Evolutionary conservation across 2,797 vertebrate genomes (phyloP).

Genomic region (Argyrosomus regius): DNA sequence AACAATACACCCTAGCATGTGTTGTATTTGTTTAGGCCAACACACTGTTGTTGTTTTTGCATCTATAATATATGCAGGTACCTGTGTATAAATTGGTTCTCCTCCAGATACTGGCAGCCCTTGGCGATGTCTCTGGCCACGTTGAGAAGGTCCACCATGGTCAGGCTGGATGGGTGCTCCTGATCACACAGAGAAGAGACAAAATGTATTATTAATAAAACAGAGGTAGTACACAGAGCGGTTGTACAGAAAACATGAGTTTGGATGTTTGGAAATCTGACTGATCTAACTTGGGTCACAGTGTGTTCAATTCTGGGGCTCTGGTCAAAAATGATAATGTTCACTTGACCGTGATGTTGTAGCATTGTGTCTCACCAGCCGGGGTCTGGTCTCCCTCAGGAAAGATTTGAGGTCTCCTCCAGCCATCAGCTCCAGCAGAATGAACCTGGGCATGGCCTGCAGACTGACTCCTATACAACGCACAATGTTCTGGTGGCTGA

Average conservation of each 20-base stretch:
- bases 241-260: background rate
- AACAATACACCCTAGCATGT: background rate
- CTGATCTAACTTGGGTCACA: background rate
- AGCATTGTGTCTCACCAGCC: conserved; percentile 88
- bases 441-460: conserved; percentile 96
- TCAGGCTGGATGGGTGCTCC: conserved; percentile 95
- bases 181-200: conserved; percentile 66
- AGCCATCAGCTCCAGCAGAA: conserved; percentile 97
- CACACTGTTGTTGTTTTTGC: conserved; percentile 7
- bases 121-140: conserved; percentile 96
- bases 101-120: conserved; percentile 97
- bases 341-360: background rate
- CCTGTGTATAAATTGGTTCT: conserved; percentile 99
- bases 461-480: conserved; percentile 96
- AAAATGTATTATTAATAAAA: conserved; percentile 2
- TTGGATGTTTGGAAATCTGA: background rate
- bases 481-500: conserved; percentile 99
- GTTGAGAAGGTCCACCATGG: conserved; percentile 96
- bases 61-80: conserved; percentile 61
- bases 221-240: background rate
- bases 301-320: background rate
- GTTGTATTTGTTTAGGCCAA: background rate
- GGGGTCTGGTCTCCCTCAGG: conserved; percentile 94
- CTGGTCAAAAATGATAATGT: background rate
- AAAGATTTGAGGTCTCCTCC: conserved; percentile 98